Evolutionary conservation across 1,140 invertebrate species (phyloP), one percentile per base, ranked within the genome.

Genomic region (Aplysia californica): DNA sequence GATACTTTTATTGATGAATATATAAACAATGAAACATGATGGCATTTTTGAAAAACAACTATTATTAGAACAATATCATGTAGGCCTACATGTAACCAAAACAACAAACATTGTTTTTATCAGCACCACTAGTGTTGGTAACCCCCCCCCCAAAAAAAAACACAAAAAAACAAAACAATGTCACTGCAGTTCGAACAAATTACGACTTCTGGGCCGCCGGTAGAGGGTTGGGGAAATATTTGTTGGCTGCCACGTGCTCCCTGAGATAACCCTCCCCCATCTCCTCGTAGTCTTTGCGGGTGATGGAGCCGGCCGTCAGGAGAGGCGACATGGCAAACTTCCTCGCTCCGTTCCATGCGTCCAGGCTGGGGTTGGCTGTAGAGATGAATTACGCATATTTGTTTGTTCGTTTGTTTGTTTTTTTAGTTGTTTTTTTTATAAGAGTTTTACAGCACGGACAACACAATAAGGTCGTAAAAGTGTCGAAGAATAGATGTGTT

Each of bases 251-350:
- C 35, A 67, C 78, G 89, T 97, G 95, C 84, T 94, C 93, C 82
- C 94, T 95, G 21, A 97, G 91, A 89, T 95, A 97, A 79, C 97
- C 96, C 15, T 94, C 93, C 15, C 96, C 96, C 81, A 93, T 93
- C 86, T 97, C 95, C 67, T 94, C 92, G 87, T 97, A 98, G 36
- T 96, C 94, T 68, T 92, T 88, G 44, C 93, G 93, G 21, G 93
- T 94, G 20, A 90, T 80, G 23, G 94, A 92, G 79, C 93, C 92
- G 79, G 89, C 92, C 68, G 92, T 91, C 6, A 92, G 88, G 72
- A 90, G 92, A 2, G 91, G 86, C 10, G 82, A 83, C 26, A 81
- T 23, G 0, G 94, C 93, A 84, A 95, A 95, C 69, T 94, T 91
- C 77, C 93, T 91, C 0, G 95, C 95, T 0, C 96, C 96, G 79